Conservation (phyloP, 2,888 invertebrate species). For the Dione juno region DNA sequence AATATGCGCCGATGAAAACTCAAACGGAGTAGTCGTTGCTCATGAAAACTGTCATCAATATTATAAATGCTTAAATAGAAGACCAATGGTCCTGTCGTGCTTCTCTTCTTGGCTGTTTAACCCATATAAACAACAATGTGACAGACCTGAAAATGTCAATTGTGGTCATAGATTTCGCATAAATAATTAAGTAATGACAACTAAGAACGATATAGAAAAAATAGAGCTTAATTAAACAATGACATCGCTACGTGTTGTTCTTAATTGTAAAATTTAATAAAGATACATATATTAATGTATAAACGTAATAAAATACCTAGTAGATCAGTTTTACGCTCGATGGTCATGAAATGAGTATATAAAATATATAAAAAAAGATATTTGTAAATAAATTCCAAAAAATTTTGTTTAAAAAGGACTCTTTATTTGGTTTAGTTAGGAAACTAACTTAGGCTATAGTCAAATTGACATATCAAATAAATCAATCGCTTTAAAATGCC, state of each 20-base stretch:
- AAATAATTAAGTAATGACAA: background rate
- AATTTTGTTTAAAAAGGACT: no score
- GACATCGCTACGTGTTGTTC: background rate
- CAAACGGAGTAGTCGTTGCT: conserved; percentile 50
- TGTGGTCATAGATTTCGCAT: conserved; percentile 26
- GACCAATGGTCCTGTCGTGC: conserved; percentile 49
- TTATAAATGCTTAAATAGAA: conserved; percentile 49
- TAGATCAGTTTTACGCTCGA: background rate
- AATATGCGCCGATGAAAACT: conserved; percentile 47
- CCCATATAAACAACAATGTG: conserved; percentile 36
- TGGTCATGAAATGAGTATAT: background rate
- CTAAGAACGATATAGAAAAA: background rate
- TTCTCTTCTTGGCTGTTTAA: conserved; percentile 48
- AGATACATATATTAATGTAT: background rate
- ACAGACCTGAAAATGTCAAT: conserved; percentile 35
- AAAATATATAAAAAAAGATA: background rate
- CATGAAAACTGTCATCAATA: conserved; percentile 56
- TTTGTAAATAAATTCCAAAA: background rate
- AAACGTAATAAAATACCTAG: background rate
- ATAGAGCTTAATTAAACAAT: background rate
- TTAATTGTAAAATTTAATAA: background rate
- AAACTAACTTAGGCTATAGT: background rate
- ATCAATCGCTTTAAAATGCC: background rate
- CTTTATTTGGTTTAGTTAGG: background rate
- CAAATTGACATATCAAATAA: conserved; percentile 1